A percentile compares a stretch with the other conserved stretches of the same genome.
Conservation (phyloP, 2,113 vertebrate species). For the Lampris incognitus region DNA sequence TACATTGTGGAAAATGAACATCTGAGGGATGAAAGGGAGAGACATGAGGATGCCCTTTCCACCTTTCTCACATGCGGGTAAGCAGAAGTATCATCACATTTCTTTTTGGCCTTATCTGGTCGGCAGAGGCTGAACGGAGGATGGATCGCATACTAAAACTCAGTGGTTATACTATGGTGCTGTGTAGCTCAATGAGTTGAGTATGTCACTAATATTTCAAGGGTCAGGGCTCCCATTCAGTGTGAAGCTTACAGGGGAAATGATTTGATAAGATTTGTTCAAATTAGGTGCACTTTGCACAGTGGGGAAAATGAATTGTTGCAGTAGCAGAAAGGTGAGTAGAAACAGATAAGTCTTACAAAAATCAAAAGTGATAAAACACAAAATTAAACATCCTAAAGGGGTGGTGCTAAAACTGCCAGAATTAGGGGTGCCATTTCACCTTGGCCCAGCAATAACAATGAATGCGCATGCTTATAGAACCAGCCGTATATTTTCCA, state of each 20-base stretch:
- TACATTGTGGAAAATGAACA: constrained; percentile 75
- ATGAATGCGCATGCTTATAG: background rate
- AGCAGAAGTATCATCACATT: background rate
- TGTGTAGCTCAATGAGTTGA: background rate
- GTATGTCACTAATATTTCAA: background rate
- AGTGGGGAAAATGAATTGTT: too few relatives aligned
- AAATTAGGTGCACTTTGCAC: too few relatives aligned
- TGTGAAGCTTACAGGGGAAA: background rate
- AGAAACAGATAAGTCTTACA: background rate
- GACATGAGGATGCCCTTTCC: background rate
- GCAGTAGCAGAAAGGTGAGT: too few relatives aligned
- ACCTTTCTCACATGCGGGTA: background rate
- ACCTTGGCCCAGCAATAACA: background rate
- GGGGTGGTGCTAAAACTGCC: background rate
- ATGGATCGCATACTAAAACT: too few relatives aligned
- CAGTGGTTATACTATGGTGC: background rate
- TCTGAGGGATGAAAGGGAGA: constrained; percentile 41
- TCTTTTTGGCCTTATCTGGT: too few relatives aligned
- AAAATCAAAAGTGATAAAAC: background rate
- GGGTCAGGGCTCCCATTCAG: background rate
- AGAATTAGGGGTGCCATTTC: background rate
- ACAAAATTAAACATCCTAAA: background rate
- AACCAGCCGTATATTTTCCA: background rate
- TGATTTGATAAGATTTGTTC: background rate
- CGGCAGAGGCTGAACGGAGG: too few relatives aligned